phyloP scores from a whole-genome alignment of 2,888 invertebrate genomes.

The Homarus gammarus region DNA sequence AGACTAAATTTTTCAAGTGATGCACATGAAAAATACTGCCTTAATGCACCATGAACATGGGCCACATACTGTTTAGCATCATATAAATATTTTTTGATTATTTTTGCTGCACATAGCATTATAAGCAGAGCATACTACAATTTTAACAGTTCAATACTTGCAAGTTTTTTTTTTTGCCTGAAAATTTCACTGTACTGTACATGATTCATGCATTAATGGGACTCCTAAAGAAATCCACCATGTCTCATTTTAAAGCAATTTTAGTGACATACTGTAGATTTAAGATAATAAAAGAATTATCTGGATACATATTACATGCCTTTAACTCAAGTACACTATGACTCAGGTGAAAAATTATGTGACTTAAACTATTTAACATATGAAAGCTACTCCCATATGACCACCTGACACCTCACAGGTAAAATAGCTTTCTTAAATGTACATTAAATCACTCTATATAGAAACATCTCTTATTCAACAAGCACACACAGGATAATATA shows the following conservation, averaged over 20 bases:
- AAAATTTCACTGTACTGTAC: too few species aligned
- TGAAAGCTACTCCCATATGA: neutral
- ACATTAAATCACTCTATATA: constrained; percentile 6
- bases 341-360: neutral
- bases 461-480: neutral
- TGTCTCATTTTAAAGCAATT: neutral
- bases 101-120: neutral
- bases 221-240: neutral
- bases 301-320: neutral
- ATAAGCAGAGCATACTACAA: neutral
- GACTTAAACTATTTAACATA: neutral
- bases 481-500: constrained; percentile 2
- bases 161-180: too few species aligned
- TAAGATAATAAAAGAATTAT: neutral
- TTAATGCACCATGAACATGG: neutral
- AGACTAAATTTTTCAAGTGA: neutral
- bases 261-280: neutral
- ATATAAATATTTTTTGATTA: neutral
- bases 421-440: constrained; percentile 18
- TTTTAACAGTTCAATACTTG: neutral
- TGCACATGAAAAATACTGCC: neutral
- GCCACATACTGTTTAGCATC: too few species aligned
- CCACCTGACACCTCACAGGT: neutral
- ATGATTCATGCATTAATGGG: neutral
- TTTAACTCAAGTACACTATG: neutral